Percentiles rank a stretch among this genome's conserved stretches.
Evolutionary conservation across 1,140 invertebrate species (phyloP).

Genomic region (Carcinoscorpius rotundicauda): DNA sequence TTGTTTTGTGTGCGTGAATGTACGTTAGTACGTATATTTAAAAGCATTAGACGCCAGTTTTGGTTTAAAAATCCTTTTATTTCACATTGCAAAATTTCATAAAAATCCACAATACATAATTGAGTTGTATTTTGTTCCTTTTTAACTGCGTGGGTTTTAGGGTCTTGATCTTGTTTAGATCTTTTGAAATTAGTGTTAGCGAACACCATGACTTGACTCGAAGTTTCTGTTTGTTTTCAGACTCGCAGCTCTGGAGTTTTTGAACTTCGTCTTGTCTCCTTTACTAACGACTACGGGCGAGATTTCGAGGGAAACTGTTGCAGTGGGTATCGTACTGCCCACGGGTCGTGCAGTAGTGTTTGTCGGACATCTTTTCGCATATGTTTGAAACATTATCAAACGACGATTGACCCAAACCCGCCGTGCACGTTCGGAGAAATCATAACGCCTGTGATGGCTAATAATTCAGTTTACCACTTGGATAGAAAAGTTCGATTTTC

Average conservation of each 20-base stretch:
- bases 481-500: conserved; percentile 53
- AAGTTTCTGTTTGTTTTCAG: conserved; percentile 34
- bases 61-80: no score
- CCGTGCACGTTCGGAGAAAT: conserved; percentile 86
- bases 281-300: conserved; percentile 73
- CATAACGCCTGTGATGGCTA: conserved; percentile 58
- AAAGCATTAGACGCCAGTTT: no score
- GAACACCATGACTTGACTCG: no score
- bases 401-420: conserved; percentile 71
- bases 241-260: conserved; percentile 64
- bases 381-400: conserved; percentile 90
- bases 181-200: no score
- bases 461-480: conserved; percentile 41
- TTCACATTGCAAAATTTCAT: no score
- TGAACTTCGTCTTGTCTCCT: conserved; percentile 76
- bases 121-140: no score
- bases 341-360: conserved; percentile 38
- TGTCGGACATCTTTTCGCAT: conserved; percentile 81
- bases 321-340: conserved; percentile 37
- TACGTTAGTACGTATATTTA: no score
- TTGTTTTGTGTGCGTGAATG: no score
- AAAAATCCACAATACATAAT: no score
- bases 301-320: conserved; percentile 78
- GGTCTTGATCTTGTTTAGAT: no score
- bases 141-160: no score